Evolutionary conservation across 2,113 vertebrate species (phyloP).

Genomic region (Oceanites oceanicus): DNA sequence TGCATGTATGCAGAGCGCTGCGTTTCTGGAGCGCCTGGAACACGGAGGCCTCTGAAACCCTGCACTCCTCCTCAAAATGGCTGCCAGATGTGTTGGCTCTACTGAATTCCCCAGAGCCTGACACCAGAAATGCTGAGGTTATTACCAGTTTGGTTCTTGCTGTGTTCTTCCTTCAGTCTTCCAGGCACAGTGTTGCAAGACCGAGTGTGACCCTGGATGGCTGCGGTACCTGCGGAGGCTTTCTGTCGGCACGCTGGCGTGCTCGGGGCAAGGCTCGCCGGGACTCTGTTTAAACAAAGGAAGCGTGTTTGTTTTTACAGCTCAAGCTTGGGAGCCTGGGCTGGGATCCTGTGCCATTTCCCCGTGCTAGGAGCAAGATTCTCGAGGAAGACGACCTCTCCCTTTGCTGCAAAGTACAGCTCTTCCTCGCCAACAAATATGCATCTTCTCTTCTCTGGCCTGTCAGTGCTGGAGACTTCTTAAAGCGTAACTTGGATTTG

Average conservation of each 20-base stretch:
- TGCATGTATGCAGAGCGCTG: neutral
- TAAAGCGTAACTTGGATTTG: neutral
- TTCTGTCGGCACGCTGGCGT: neutral
- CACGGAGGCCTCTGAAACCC: constrained; percentile 36
- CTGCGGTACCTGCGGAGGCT: constrained; percentile 8
- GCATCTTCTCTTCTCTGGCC: neutral
- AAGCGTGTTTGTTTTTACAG: constrained; percentile 59
- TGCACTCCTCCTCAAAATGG: constrained; percentile 67
- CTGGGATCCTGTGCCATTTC: constrained; percentile 42
- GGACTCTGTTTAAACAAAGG: constrained; percentile 49
- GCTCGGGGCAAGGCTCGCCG: neutral
- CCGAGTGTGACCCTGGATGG: neutral
- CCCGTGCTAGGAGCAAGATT: neutral
- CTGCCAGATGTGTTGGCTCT: constrained; percentile 64
- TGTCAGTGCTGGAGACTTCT: neutral
- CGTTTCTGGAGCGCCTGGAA: constrained; percentile 34
- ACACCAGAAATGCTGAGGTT: constrained; percentile 46
- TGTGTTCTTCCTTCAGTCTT: neutral
- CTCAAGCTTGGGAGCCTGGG: constrained; percentile 19
- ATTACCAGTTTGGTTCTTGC: constrained; percentile 8
- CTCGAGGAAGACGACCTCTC: neutral
- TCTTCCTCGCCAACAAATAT: neutral
- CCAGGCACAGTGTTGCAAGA: neutral
- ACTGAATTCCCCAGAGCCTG: constrained; percentile 32
- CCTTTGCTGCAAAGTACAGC: constrained; percentile 8